Evolutionary conservation across 2,113 vertebrate species (phyloP), one percentile per base, ranked within the genome.

Genomic region (Pavo muticus): DNA sequence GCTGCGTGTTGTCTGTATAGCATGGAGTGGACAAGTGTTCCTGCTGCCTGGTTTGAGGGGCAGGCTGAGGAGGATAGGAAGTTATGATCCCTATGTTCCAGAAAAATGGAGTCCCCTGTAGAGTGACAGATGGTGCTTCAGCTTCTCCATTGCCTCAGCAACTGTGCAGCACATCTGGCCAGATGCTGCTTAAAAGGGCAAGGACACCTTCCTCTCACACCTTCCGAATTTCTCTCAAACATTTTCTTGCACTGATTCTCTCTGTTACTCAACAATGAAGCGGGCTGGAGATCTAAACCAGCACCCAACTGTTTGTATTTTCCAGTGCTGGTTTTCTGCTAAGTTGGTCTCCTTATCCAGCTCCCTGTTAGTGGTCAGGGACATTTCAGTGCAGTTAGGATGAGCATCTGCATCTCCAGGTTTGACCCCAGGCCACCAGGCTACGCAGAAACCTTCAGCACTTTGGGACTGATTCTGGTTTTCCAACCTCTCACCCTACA

Each of bases 21-120:
- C 27, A 35, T 0, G 0, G 13, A 27, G n/a, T 57, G 29, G 40
- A 23, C 61, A 82, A 63, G 30, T 20, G 19, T 21, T 94, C 35
- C 12, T 1, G 2, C 32, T 39, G 39, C 68, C 39, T n/a, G 19
- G 30, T 65, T 86, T 17, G 40, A 77, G 59, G 35, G 25, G 25
- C 42, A 77, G 60, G 29, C 5, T 25, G 21, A 9, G 13, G 4
- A 74, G n/a, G 64, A 20, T 6, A 16, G 4, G 47, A 18, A 74
- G 19, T 21, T 47, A 67, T 27, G 14, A 52, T 37, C 27, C 16
- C 73, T 39, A 16, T 13, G 35, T 47, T 21, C 3, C 57, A 57
- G 61, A 74, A 25, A 52, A 47, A 77, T 3, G 37, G 25, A 12
- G 18, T 84, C 60, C 59, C 44, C 35, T 64, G 15, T 19, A 42